Evolutionary conservation across 2,113 vertebrate genomes (phyloP).

Genomic region (Camelus bactrianus): DNA sequence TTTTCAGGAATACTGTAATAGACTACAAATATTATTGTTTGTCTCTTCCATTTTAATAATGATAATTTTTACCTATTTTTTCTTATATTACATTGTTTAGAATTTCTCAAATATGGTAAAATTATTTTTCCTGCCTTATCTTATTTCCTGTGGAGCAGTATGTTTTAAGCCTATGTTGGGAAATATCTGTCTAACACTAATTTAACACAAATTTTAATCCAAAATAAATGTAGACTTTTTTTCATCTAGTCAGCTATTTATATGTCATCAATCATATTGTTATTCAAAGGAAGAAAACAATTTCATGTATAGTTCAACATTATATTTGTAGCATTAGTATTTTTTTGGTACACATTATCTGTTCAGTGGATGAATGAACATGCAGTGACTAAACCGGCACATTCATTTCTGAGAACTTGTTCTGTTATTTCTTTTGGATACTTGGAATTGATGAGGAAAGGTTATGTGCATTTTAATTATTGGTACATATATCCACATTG

Average conservation of each 20-base stretch:
- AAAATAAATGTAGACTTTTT: background rate
- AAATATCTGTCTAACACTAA: background rate
- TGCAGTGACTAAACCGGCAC: background rate
- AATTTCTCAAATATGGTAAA: background rate
- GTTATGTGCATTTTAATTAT: background rate
- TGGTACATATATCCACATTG: background rate
- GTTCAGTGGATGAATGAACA: background rate
- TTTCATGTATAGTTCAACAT: background rate
- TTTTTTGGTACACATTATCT: background rate
- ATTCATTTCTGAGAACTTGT: background rate
- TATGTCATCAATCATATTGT: background rate
- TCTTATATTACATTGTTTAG: background rate
- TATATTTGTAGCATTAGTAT: background rate
- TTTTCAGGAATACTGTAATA: background rate
- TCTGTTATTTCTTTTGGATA: background rate
- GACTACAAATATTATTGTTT: background rate
- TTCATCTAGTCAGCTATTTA: background rate
- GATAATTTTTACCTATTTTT: background rate
- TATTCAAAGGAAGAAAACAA: background rate
- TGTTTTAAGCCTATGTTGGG: background rate
- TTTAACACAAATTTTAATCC: background rate
- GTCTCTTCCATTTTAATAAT: background rate
- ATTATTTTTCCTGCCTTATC: constrained; percentile 22
- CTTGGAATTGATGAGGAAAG: background rate
- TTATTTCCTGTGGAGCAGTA: background rate